Conservation (phyloP, 1,140 invertebrate species). For the Globodera rostochiensis region DNA sequence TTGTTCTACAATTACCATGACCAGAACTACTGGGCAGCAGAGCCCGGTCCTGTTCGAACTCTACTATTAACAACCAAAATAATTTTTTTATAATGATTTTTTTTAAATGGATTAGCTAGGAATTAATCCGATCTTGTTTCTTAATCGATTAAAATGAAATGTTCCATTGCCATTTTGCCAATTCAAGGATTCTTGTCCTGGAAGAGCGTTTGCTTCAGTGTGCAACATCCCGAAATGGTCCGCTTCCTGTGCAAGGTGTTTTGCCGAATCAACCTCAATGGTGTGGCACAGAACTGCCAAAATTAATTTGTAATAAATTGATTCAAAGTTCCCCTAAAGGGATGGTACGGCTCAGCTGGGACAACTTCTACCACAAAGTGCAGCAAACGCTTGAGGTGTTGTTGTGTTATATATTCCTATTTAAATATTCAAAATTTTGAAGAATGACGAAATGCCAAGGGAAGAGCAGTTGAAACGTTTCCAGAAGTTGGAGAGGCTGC, state of each 20-base stretch:
- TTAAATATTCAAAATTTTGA: conserved; percentile 16
- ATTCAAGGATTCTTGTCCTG: conserved; percentile 44
- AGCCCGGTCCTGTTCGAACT: too few relatives aligned
- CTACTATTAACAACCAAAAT: too few relatives aligned
- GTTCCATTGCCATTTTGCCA: too few relatives aligned
- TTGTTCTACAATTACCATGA: too few relatives aligned
- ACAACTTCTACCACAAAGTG: conserved; percentile 53
- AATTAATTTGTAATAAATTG: background rate
- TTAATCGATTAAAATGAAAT: too few relatives aligned
- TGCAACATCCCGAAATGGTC: conserved; percentile 45
- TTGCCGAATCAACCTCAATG: conserved; percentile 39
- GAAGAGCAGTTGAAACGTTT: conserved; percentile 42
- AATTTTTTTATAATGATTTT: too few relatives aligned
- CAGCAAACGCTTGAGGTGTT: conserved; percentile 42
- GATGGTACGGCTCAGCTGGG: conserved; percentile 50
- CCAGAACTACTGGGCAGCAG: too few relatives aligned
- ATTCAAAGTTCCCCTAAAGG: conserved; percentile 17
- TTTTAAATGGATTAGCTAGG: background rate
- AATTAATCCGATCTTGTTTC: too few relatives aligned
- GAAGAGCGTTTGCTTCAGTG: conserved; percentile 51
- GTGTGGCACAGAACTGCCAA: background rate
- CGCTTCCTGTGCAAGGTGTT: conserved; percentile 44
- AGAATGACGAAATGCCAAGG: conserved; percentile 24
- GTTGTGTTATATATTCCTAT: background rate
- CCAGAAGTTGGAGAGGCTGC: conserved; percentile 43